phyloP scores from a whole-genome alignment of 2,797 vertebrate genomes.

The Brotula barbata region DNA sequence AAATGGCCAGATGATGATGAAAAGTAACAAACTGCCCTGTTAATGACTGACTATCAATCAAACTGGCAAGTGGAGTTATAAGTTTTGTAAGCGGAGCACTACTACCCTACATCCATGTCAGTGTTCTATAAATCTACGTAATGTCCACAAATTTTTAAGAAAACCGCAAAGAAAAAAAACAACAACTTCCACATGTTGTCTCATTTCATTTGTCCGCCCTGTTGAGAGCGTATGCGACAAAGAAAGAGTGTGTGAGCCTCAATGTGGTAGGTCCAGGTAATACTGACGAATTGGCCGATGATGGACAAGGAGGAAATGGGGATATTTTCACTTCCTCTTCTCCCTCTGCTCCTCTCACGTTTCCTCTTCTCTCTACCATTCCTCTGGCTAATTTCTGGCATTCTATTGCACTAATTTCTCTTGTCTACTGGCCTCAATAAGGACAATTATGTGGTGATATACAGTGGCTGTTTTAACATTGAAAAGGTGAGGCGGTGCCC shows the following conservation, averaged over 20 bases:
- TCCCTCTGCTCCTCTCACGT: constrained; percentile 49
- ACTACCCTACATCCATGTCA: no score
- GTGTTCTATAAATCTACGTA: background rate
- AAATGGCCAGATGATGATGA: no score
- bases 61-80: no score
- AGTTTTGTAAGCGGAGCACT: no score
- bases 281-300: constrained; percentile 36
- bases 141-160: no score
- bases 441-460: constrained; percentile 41
- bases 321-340: constrained; percentile 53
- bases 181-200: no score
- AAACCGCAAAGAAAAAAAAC: no score
- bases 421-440: constrained; percentile 16
- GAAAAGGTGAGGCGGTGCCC: constrained; percentile 23
- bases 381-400: constrained; percentile 39
- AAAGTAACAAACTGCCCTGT: no score
- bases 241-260: constrained; percentile 4
- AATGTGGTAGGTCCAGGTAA: constrained; percentile 17
- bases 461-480: constrained; percentile 22
- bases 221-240: constrained; percentile 16
- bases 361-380: constrained; percentile 32
- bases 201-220: background rate
- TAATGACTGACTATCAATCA: no score
- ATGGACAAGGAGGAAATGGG: constrained; percentile 55
- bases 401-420: constrained; percentile 15